Conservation (phyloP, 2,113 vertebrate species). For the Polypterus senegalus region DNA sequence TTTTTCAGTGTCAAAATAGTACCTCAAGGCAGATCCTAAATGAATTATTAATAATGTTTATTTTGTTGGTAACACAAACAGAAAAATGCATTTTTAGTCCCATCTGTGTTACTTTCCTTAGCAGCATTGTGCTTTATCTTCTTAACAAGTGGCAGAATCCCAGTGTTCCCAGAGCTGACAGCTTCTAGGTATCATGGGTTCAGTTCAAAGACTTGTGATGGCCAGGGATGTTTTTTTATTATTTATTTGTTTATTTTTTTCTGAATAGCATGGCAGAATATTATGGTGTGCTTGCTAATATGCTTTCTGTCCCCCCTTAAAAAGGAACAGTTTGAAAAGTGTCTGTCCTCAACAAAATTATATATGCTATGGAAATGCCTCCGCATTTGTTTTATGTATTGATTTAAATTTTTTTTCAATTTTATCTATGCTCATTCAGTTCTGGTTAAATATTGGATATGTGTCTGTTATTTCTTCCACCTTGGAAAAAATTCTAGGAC, state of each 20-base stretch:
- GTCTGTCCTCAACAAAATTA: neutral
- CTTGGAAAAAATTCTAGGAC: no score
- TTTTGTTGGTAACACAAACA: neutral
- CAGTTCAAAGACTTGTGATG: neutral
- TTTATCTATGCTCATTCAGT: no score
- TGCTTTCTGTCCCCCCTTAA: neutral
- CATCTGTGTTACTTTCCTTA: neutral
- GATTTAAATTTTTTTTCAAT: no score
- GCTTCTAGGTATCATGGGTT: neutral
- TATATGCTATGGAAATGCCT: neutral
- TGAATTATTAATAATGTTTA: neutral
- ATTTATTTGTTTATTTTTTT: neutral
- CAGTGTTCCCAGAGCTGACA: slow-evolving; percentile 1
- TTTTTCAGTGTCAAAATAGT: neutral
- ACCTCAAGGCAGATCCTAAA: neutral
- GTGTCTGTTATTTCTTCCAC: no score
- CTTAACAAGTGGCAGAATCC: neutral
- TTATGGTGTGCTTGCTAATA: neutral
- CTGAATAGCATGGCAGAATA: neutral
- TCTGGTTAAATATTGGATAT: no score
- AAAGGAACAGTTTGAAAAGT: neutral
- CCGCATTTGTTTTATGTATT: no score
- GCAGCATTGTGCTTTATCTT: neutral
- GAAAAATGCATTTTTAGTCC: neutral
- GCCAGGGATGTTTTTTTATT: neutral